phyloP scores from a whole-genome alignment of 2,888 invertebrate genomes.

The Coenonympha arcania region DNA sequence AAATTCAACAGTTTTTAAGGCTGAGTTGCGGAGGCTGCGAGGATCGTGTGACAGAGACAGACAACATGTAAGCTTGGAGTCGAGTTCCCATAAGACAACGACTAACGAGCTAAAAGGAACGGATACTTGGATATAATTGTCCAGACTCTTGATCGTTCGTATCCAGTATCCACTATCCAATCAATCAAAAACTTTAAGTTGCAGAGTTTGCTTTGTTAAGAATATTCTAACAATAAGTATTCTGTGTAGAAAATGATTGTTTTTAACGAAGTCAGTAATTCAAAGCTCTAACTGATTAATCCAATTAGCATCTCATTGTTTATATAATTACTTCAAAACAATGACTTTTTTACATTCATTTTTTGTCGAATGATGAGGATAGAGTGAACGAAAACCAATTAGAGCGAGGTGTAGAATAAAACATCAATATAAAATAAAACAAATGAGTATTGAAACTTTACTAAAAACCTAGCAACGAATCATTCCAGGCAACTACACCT shows the following conservation, averaged over 20 bases:
- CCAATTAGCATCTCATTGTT: not conserved
- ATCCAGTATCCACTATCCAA: constrained; percentile 14
- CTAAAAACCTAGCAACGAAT: not conserved
- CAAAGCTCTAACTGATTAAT: not conserved
- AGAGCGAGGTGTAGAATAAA: no score
- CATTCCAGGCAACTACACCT: constrained; percentile 16
- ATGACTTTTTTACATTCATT: not conserved
- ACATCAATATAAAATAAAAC: not conserved
- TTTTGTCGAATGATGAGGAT: no score
- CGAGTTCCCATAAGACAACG: constrained; percentile 24
- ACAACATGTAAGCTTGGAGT: constrained; percentile 25
- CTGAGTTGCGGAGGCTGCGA: constrained; percentile 46
- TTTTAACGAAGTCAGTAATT: not conserved
- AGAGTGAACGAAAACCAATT: no score
- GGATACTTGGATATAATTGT: constrained; percentile 35
- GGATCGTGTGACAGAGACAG: constrained; percentile 38
- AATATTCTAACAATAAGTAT: constrained; percentile 24
- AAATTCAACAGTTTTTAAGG: constrained; percentile 36
- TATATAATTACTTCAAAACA: not conserved
- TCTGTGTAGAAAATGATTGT: not conserved
- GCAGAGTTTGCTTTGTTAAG: constrained; percentile 14
- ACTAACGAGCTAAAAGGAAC: constrained; percentile 40
- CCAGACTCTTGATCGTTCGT: constrained; percentile 20
- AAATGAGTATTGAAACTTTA: not conserved
- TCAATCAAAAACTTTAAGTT: constrained; percentile 8